Evolutionary conservation across 2,888 invertebrate species (phyloP), one percentile per base, ranked within the genome.

Genomic region (Melipona beecheii): DNA sequence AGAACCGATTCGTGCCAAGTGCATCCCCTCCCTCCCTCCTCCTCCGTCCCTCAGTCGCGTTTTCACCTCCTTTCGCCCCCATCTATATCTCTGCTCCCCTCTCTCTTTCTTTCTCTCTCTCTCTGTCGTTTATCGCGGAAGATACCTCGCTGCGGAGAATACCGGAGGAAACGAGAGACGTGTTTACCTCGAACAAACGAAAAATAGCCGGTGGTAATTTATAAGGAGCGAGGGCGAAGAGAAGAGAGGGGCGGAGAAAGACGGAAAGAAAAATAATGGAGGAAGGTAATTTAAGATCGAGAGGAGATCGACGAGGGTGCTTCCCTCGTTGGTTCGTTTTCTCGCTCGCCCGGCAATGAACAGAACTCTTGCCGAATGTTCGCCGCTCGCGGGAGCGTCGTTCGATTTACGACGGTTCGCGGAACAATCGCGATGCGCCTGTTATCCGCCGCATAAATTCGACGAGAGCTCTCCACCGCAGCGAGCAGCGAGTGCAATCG

Each of bases 1-100:
- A 79, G 83, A 85, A 86, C 78, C 85, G 82, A 79, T 83, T 85
- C 85, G 85, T 89, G 89, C 87, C 87, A 89, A 88, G 85, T 86
- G 84, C 83, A 85, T 69, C 69, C 71, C 50, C 71, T 27, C 27
- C 50, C 71, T 27, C 27, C 27, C 27, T 27, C 27, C 69, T 11
- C 9, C 9, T 31, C 31, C 31, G 4, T 4, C 4, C 31, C 31
- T 31, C 43, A 43, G 52, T 76, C 60, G 75, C 73, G 69, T 75
- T 80, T 75, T 50, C 77, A 56, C 64, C 49, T n/a, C 60, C 54
- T n/a, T 50, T 49, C 15, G 43, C 11, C 27, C 52, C 64, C 1
- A 43, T 54, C 72, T 9, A 17, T 68, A 27, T 5, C 6, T 17
- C 9, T 11, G 1, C 9, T 13, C 64, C 27, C 52, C 78, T 31